Conservation (phyloP, 2,113 vertebrate species). For the Candoia aspera region DNA sequence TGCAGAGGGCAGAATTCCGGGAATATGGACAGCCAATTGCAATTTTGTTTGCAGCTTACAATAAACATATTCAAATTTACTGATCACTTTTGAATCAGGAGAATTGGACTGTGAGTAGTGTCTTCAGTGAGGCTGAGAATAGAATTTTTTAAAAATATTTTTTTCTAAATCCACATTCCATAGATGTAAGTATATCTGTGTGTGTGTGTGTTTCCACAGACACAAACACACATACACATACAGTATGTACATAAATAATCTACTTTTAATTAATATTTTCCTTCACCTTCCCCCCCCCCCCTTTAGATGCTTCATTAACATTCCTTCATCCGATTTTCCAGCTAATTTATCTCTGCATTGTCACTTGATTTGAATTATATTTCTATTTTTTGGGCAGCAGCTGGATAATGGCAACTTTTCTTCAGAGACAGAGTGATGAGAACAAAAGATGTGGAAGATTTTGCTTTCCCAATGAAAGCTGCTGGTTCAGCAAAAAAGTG, state of each 20-base stretch:
- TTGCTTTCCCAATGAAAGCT: neutral
- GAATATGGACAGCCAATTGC: neutral
- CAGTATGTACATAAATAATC: no score
- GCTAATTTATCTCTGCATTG: neutral
- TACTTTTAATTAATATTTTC: neutral
- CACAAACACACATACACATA: no score
- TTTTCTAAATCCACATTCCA: neutral
- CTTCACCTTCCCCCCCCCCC: neutral
- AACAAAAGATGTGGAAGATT: neutral
- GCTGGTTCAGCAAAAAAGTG: neutral
- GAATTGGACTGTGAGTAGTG: neutral
- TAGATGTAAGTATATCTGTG: neutral
- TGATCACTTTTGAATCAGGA: no score
- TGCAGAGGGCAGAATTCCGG: neutral
- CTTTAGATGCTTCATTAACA: fast-evolving
- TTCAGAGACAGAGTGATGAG: constrained; percentile 48
- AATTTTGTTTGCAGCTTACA: neutral
- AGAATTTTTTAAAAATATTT: neutral
- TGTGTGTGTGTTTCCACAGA: no score
- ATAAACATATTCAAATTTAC: neutral
- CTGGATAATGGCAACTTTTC: constrained; percentile 39
- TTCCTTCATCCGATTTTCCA: neutral
- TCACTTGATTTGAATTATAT: neutral
- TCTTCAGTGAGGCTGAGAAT: neutral
- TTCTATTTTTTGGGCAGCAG: neutral